A percentile compares a stretch with the other conserved stretches of the same genome.
phyloP scores from a whole-genome alignment of 2,888 invertebrate genomes.

The Rapana venosa region DNA sequence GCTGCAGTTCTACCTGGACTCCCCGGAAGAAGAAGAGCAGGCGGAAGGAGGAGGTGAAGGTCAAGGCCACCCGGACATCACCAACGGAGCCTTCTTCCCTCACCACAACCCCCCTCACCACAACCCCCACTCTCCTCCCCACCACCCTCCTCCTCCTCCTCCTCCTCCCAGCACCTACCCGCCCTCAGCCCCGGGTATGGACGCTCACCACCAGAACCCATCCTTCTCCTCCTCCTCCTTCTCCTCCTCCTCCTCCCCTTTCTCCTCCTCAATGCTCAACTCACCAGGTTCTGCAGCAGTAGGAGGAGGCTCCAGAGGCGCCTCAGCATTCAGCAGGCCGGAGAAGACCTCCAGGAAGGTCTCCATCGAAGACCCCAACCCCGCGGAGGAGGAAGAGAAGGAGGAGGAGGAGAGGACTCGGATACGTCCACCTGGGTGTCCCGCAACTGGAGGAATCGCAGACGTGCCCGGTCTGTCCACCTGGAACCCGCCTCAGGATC shows the following conservation, averaged over 20 bases:
- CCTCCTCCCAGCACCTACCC: neutral
- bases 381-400: neutral
- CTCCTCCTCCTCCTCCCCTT: neutral
- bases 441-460: conserved; percentile 12
- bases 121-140: neutral
- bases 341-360: neutral
- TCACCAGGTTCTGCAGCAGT: neutral
- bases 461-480: neutral
- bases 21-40: neutral
- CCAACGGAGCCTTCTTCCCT: neutral
- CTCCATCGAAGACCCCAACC: conserved; percentile 15
- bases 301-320: neutral
- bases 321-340: neutral
- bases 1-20: conserved; percentile 1
- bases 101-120: neutral
- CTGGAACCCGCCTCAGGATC: neutral
- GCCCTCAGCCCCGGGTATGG: neutral
- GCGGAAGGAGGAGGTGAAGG: too few species aligned
- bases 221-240: neutral
- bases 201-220: neutral
- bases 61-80: neutral
- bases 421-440: conserved; percentile 36
- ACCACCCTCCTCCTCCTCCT: neutral
- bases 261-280: neutral
- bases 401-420: neutral